These are phyloP conservation scores for Phthorimaea operculella DNA, from an alignment of 1,140 invertebrate species.

Conservation along the genomic window DNA sequence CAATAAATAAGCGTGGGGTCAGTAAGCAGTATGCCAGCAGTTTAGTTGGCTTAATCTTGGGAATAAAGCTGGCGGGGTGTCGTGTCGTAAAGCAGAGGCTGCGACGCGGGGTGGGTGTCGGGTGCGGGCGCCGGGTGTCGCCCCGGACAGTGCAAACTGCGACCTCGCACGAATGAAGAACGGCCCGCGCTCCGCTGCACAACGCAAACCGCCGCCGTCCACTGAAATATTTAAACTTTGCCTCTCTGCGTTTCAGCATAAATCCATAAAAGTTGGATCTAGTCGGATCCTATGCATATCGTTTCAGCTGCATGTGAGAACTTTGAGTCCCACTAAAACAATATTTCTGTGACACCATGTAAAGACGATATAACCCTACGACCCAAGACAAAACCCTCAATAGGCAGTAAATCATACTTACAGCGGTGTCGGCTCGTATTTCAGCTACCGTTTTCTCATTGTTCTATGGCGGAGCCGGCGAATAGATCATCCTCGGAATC, in stretches of 20 bases:
- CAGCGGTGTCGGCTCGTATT: background rate
- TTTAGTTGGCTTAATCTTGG: slow-evolving; percentile 48
- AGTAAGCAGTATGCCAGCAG: slow-evolving; percentile 31
- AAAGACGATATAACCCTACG: too few species aligned
- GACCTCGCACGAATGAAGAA: slow-evolving; percentile 47
- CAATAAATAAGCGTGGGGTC: slow-evolving; percentile 36
- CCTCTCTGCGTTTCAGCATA: slow-evolving; percentile 1
- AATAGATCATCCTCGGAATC: slow-evolving; percentile 56
- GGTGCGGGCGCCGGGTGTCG: slow-evolving; percentile 7
- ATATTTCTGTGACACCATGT: too few species aligned
- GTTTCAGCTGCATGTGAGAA: too few species aligned
- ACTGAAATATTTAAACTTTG: slow-evolving; percentile 7
- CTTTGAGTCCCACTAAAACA: too few species aligned
- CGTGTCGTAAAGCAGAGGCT: slow-evolving; percentile 39
- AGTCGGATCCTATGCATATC: too few species aligned
- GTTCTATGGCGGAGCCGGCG: slow-evolving; percentile 32
- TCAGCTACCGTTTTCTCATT: slow-evolving; percentile 9
- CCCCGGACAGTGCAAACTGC: slow-evolving; percentile 44
- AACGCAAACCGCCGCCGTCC: slow-evolving; percentile 24
- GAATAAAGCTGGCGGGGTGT: slow-evolving; percentile 42
- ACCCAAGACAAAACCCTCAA: background rate
- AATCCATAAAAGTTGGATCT: background rate
- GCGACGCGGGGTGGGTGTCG: slow-evolving; percentile 17
- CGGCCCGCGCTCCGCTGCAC: slow-evolving; percentile 28
- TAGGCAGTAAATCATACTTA: background rate